Conservation (phyloP, 2,797 vertebrate species). For the Malacoraja senta region DNA sequence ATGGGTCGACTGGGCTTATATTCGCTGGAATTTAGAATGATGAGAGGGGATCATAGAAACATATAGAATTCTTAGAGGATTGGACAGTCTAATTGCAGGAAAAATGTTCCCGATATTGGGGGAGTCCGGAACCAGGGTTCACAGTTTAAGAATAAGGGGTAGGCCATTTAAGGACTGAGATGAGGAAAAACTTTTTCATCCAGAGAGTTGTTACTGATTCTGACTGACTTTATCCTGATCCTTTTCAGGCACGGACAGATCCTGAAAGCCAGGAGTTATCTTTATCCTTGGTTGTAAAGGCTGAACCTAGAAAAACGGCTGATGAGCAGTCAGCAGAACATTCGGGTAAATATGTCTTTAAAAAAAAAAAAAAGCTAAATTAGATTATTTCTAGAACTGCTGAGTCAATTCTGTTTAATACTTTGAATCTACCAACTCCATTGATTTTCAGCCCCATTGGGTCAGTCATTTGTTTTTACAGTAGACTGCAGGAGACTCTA, state of each 20-base stretch:
- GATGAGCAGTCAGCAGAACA: constrained; percentile 32
- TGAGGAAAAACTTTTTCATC: too few species aligned
- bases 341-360: background rate
- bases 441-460: too few species aligned
- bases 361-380: background rate
- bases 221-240: background rate
- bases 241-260: constrained; percentile 55
- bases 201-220: too few species aligned
- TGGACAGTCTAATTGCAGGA: too few species aligned
- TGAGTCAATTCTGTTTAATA: background rate
- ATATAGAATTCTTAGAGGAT: too few species aligned
- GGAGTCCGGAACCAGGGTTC: too few species aligned
- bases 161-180: too few species aligned
- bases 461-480: background rate
- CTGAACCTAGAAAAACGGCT: constrained; percentile 48
- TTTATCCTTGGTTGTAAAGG: constrained; percentile 48
- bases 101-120: too few species aligned
- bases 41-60: too few species aligned
- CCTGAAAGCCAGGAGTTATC: constrained; percentile 47
- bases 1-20: too few species aligned
- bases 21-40: too few species aligned
- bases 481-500: background rate
- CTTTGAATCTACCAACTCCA: background rate
- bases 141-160: too few species aligned
- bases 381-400: background rate